Base-by-base conservation (phyloP, 2,797 vertebrate species). In the Cichlasoma orientale region DNA sequence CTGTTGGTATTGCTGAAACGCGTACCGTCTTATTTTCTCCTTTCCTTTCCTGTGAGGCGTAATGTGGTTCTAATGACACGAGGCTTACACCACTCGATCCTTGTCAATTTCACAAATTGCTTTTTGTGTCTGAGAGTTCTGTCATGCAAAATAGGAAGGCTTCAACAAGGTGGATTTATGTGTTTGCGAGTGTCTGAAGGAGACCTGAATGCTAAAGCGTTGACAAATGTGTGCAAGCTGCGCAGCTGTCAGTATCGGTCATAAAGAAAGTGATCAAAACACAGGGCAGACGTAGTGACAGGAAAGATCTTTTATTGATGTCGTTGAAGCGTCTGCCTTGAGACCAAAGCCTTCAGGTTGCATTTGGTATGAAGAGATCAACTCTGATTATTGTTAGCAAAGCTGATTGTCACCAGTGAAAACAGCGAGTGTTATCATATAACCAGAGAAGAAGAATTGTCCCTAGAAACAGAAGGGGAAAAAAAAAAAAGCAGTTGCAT, bases 1-100 rank as follows among this genome's bases (percentile, higher is more conserved):
- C 97, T 94, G 96, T 98, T 99, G 97, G 96, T 97, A 97, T 97
- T 97, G 97, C 97, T 97, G 96, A 96, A 97, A 97, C 93, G 95
- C 90, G 92, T 97, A 96, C 95, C 96, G 96, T 97, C 96, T 98
- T 97, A 94, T 96, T 97, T 97, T 95, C 95, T 94, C 95, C 81
- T 91, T 90, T 94, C 71, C 77, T 87, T 87, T 53, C 82, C 77
- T 77, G 69, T 84, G 79, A 82, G 76, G 84, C 75, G 23, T 82
- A 79, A 80, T 86, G 68, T 71, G 75, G 86, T 79, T 68, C 58
- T 82, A 70, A 79, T 79, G 68, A 86, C 83, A 86, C 71, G 5
- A 77, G 50, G 76, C 82, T 86, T 44, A 72, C 82, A 89, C 76
- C 80, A 59, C 75, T 84, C 86, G 81, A 87, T 94, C 91, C 95